These are phyloP conservation scores for Phortica variegata DNA, from an alignment of 1,140 invertebrate species.

Conservation along the genomic window DNA sequence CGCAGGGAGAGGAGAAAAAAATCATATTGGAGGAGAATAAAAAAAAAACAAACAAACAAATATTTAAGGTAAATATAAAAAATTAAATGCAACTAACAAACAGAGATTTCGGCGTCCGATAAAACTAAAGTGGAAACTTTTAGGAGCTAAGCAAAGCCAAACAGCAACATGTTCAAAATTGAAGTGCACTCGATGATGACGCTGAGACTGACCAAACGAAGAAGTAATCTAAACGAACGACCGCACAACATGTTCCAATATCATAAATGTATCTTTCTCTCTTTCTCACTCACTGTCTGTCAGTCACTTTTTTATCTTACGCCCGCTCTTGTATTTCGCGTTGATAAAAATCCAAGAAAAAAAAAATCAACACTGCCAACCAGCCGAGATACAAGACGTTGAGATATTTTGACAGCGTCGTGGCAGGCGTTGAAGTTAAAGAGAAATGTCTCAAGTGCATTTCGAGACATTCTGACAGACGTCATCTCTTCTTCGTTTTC, in stretches of 20 bases:
- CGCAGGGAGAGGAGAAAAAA: no score
- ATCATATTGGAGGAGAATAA: no score
- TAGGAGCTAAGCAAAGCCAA: no score
- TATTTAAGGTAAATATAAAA: no score
- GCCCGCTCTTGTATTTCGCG: neutral
- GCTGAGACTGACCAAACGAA: no score
- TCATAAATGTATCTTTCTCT: slow-evolving; percentile 2
- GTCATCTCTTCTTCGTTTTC: no score
- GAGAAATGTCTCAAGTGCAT: slow-evolving; percentile 54
- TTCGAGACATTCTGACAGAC: slow-evolving; percentile 31
- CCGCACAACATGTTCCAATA: slow-evolving; percentile 41
- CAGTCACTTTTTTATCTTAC: slow-evolving; percentile 2
- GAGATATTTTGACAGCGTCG: slow-evolving; percentile 50
- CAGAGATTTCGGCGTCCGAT: no score
- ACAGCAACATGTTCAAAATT: no score
- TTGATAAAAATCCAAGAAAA: neutral
- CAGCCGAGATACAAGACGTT: slow-evolving; percentile 24
- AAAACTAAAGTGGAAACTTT: no score
- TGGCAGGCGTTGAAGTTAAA: slow-evolving; percentile 52
- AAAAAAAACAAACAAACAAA: no score
- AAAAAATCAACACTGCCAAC: neutral
- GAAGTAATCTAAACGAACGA: slow-evolving; percentile 48
- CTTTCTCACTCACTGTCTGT: slow-evolving; percentile 1
- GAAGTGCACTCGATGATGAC: no score
- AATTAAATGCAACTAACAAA: no score